Evolutionary conservation across 2,113 vertebrate genomes (phyloP), one percentile per base, ranked within the genome.

Genomic region (Microtus ochrogaster): DNA sequence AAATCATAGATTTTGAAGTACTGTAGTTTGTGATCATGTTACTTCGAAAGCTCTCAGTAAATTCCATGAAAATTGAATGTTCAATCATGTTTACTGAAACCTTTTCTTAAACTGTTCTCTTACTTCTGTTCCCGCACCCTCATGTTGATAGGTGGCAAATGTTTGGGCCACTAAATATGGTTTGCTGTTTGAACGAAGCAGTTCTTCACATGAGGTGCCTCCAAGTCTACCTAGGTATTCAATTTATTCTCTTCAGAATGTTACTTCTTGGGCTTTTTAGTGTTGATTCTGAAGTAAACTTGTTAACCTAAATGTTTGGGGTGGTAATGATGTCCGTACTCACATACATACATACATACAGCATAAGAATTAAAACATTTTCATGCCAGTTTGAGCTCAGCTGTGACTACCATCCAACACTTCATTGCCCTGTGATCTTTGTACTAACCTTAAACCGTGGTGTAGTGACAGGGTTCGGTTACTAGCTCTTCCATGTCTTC

Each of bases 131-230:
- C 81, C 98, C 70, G 98, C 97, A 98, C 97, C 98, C 1, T 98
- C 98, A 96, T 98, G 98, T 98, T 98, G 91, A 97, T 49, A 99
- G 99, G 99, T 99, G 6, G 99, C 99, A 47, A 99, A 99, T 30
- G 99, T 99, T 55, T 99, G 99, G 99, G 98, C 99, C 61, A 99
- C 99, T 52, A 99, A 99, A 86, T 99, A 99, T 81, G 99, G 99
- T 88, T 98, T 99, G 97, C 97, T 99, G 65, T 99, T 99, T 74
- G 99, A 99, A 96, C 98, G 99, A 92, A 99, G 99, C 98, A 99
- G 98, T 97, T 98, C 99, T 74, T 97, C 98, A 0, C 98, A 99
- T 78, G 99, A 99, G 77, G 97, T 98, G 73, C 99, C 99, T 87
- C 98, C 98, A 41, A 99, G 98, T 96, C 98, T 98, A 28, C 98